These are phyloP conservation scores for Oncorhynchus kisutch DNA, from an alignment of 2,113 vertebrate species.

Conservation along the genomic window DNA sequence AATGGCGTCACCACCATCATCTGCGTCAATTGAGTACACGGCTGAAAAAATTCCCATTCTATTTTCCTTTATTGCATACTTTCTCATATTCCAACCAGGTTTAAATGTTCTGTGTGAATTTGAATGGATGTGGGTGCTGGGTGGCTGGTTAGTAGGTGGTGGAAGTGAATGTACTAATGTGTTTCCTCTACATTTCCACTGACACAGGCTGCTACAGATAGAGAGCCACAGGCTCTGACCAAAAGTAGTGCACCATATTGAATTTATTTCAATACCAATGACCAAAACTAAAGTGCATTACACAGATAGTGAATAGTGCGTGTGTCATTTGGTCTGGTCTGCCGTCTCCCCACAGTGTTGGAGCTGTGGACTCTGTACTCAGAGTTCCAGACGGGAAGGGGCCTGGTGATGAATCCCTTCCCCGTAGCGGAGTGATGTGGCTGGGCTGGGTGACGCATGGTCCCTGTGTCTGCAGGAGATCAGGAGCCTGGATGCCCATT, in stretches of 20 bases:
- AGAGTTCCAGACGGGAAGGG: not conserved
- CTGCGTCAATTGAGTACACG: not conserved
- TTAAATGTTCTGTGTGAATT: not conserved
- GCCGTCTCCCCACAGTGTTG: not conserved
- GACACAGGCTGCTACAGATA: not conserved
- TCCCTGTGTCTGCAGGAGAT: not conserved
- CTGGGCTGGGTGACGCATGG: not conserved
- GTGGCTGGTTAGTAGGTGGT: not conserved
- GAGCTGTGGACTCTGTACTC: not conserved
- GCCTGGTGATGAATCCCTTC: constrained; percentile 9
- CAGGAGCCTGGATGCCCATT: constrained; percentile 4
- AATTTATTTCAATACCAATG: too few species aligned
- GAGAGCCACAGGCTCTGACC: too few species aligned
- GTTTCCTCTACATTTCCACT: not conserved
- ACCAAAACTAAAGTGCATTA: too few species aligned
- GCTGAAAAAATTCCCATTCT: not conserved
- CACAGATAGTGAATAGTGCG: too few species aligned
- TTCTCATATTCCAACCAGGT: not conserved
- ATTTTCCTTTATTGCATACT: not conserved
- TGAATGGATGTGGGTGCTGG: not conserved
- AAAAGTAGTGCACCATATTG: too few species aligned
- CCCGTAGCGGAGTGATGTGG: not conserved
- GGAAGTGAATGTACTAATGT: not conserved
- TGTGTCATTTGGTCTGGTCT: not conserved
- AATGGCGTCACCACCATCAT: not conserved